Evolutionary conservation across 1,140 invertebrate species (phyloP).

Genomic region (Charaxes varanes): DNA sequence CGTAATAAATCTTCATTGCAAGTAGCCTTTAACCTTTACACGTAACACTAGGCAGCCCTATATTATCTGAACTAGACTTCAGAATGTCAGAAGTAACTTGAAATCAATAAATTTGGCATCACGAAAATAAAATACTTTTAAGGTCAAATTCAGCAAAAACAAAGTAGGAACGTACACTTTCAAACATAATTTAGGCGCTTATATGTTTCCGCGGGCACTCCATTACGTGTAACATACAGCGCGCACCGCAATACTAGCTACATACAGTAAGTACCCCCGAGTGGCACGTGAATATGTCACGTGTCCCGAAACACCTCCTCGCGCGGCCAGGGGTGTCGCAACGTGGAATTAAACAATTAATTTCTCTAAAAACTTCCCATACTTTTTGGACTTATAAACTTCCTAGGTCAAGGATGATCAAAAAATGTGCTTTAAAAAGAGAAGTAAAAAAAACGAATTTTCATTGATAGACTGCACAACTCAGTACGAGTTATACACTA

Average conservation of each 20-base stretch:
- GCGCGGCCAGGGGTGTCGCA: conserved; percentile 7
- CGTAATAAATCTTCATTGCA: too few species aligned
- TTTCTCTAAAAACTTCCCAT: conserved; percentile 28
- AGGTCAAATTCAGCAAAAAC: neutral
- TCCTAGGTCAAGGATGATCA: too few species aligned
- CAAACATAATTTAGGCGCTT: conserved; percentile 28
- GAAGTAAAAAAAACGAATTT: too few species aligned
- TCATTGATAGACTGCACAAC: too few species aligned
- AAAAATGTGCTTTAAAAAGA: too few species aligned
- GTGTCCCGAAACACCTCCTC: conserved; percentile 33
- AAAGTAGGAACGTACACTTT: conserved; percentile 4
- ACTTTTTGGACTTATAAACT: too few species aligned
- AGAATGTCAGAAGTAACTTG: too few species aligned
- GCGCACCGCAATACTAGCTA: conserved; percentile 42
- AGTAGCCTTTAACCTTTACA: too few species aligned
- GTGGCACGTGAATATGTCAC: conserved; percentile 61
- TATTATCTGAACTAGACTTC: too few species aligned
- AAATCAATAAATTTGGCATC: neutral
- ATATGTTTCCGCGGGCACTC: conserved; percentile 29
- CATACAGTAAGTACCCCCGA: conserved; percentile 49
- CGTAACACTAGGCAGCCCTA: too few species aligned
- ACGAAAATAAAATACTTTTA: too few species aligned
- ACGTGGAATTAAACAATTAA: conserved; percentile 50
- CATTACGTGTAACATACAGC: conserved; percentile 50
- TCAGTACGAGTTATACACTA: too few species aligned